Evolutionary conservation across 2,113 vertebrate genomes (phyloP).

Genomic region (Campylomormyrus tamandua): DNA sequence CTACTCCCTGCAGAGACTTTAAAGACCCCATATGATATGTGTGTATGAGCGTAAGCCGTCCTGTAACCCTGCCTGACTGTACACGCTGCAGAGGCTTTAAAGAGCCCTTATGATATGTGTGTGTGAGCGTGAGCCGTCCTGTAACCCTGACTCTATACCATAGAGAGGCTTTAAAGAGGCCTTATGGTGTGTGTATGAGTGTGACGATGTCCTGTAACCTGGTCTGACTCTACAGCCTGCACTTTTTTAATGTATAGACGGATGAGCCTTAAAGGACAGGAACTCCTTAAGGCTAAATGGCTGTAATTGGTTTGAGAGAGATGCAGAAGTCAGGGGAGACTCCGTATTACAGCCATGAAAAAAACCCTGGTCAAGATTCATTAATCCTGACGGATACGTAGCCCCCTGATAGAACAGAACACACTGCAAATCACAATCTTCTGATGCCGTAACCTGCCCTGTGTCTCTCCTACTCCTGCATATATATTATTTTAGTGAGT

Average conservation of each 20-base stretch:
- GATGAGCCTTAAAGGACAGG: not conserved
- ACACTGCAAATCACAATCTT: not conserved
- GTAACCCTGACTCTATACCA: not conserved
- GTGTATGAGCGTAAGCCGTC: not conserved
- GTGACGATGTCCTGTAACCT: not conserved
- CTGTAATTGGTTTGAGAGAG: not conserved
- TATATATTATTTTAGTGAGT: not conserved
- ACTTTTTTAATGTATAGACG: not conserved
- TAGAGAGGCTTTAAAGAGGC: not conserved
- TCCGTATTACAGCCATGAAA: not conserved
- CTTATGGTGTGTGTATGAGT: not conserved
- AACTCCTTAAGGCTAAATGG: slow-evolving; percentile 2
- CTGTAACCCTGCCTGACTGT: not conserved
- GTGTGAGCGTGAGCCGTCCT: no score
- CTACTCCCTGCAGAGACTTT: not conserved
- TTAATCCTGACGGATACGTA: slow-evolving; percentile 28
- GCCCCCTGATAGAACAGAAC: slow-evolving; percentile 22
- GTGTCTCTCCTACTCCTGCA: not conserved
- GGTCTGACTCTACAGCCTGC: not conserved
- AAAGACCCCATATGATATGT: not conserved
- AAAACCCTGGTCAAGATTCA: slow-evolving; percentile 22
- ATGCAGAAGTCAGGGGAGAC: not conserved
- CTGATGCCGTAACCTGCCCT: not conserved
- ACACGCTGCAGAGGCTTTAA: not conserved
- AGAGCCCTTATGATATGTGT: not conserved